Evolutionary conservation across 2,888 invertebrate genomes (phyloP).

Genomic region (Phyto melanocephala): DNA sequence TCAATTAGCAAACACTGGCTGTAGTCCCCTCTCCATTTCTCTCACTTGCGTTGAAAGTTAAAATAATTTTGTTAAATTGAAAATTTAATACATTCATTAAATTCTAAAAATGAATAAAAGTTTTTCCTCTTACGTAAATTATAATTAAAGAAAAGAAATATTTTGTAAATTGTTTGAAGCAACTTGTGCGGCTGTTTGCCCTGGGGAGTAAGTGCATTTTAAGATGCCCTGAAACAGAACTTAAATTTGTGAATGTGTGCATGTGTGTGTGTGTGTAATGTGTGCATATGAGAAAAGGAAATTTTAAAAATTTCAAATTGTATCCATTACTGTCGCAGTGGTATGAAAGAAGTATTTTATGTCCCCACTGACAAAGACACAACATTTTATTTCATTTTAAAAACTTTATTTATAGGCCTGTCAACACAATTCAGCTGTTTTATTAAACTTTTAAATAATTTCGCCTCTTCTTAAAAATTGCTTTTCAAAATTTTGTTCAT

Average conservation of each 20-base stretch:
- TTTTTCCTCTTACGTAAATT: conserved; percentile 3
- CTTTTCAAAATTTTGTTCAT: not conserved
- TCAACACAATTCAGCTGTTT: conserved; percentile 75
- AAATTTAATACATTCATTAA: conserved; percentile 58
- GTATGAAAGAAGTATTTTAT: conserved; percentile 45
- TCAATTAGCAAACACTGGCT: conserved; percentile 58
- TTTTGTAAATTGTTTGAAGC: conserved; percentile 37
- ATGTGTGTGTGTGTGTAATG: no score
- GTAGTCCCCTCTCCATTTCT: not conserved
- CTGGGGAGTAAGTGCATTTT: conserved; percentile 58
- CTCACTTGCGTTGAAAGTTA: not conserved
- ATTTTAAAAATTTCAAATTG: conserved; percentile 57
- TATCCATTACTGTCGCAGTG: conserved; percentile 60
- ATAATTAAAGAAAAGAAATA: conserved; percentile 24
- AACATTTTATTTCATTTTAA: conserved; percentile 31
- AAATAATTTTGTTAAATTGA: conserved; percentile 38
- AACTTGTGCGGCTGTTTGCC: conserved; percentile 67
- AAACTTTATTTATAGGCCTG: conserved; percentile 74
- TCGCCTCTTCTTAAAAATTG: not conserved
- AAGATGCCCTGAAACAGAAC: not conserved
- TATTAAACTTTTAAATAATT: conserved; percentile 53
- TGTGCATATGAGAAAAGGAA: conserved; percentile 34
- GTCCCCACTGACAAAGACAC: conserved; percentile 40
- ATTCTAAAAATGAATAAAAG: conserved; percentile 24
- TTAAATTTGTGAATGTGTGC: not conserved